phyloP scores from a whole-genome alignment of 2,797 vertebrate genomes.

The Halcyon leucocephala region DNA sequence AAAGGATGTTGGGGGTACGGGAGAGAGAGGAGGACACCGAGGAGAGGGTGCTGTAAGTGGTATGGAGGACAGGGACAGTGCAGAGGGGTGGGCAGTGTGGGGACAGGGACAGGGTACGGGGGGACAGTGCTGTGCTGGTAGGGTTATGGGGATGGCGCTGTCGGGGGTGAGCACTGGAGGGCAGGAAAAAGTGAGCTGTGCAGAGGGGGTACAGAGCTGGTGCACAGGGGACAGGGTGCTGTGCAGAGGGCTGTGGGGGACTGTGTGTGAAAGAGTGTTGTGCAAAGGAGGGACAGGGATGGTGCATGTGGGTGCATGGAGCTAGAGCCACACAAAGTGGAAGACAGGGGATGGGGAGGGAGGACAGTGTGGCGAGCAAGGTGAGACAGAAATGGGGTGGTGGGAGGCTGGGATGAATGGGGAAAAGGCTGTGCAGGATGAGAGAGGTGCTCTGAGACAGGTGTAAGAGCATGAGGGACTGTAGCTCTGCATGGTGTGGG shows the following conservation, averaged over 20 bases:
- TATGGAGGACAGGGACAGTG: neutral
- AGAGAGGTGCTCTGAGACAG: neutral
- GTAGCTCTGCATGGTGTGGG: neutral
- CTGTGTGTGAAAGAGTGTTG: rapidly evolving
- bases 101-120: too few relatives aligned
- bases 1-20: neutral
- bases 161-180: neutral
- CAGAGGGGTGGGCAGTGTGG: rapidly evolving
- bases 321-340: neutral
- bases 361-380: neutral
- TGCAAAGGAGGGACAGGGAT: neutral
- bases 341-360: neutral
- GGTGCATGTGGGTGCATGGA: neutral
- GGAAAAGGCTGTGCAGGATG: neutral
- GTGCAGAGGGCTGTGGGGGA: neutral
- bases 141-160: neutral
- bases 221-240: neutral
- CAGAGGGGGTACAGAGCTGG: rapidly evolving
- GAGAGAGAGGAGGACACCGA: neutral
- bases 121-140: neutral
- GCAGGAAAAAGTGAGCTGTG: neutral
- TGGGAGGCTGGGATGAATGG: neutral
- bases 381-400: neutral
- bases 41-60: neutral
- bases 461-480: neutral